These are phyloP conservation scores for Rugalucina vietnamica DNA, from an alignment of 2,888 invertebrate genomes.

Conservation along the genomic window DNA sequence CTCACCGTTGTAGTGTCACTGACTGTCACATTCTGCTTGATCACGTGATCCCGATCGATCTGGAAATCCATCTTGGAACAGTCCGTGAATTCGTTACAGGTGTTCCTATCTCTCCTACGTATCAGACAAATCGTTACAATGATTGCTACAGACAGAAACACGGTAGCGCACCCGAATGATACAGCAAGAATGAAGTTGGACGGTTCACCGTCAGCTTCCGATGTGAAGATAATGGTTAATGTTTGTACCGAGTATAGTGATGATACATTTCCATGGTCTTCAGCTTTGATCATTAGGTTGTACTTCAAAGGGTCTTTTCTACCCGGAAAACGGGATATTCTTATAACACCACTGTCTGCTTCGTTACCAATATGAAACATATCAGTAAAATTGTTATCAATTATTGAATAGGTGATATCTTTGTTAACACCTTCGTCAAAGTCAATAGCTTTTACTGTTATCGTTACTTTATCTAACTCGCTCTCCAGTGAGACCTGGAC, in stretches of 20 bases:
- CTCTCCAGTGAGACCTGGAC: slow-evolving; percentile 64
- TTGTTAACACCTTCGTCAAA: slow-evolving; percentile 64
- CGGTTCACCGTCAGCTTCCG: slow-evolving; percentile 20
- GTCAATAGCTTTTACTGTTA: slow-evolving; percentile 65
- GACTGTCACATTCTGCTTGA: neutral
- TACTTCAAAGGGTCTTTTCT: slow-evolving; percentile 42
- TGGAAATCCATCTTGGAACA: neutral
- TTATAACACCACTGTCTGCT: slow-evolving; percentile 48
- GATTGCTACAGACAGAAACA: slow-evolving; percentile 55
- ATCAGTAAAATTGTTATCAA: slow-evolving; percentile 53
- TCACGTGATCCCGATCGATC: neutral
- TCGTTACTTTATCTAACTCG: slow-evolving; percentile 58
- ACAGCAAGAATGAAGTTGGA: slow-evolving; percentile 60
- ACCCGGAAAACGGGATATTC: slow-evolving; percentile 33
- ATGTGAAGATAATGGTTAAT: slow-evolving; percentile 43
- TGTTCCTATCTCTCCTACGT: slow-evolving; percentile 45
- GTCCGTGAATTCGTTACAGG: neutral
- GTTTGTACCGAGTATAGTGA: slow-evolving; percentile 29
- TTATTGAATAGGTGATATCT: slow-evolving; percentile 53
- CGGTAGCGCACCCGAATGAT: slow-evolving; percentile 55
- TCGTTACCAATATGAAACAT: slow-evolving; percentile 51
- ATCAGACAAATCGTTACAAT: slow-evolving; percentile 61
- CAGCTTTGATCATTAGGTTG: slow-evolving; percentile 40
- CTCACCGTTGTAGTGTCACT: slow-evolving; percentile 2
- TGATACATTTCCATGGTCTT: slow-evolving; percentile 46